Percentiles rank a stretch among this genome's conserved stretches.
Evolutionary conservation across 1,140 invertebrate genomes (phyloP).

Genomic region (Drosophila nasuta): DNA sequence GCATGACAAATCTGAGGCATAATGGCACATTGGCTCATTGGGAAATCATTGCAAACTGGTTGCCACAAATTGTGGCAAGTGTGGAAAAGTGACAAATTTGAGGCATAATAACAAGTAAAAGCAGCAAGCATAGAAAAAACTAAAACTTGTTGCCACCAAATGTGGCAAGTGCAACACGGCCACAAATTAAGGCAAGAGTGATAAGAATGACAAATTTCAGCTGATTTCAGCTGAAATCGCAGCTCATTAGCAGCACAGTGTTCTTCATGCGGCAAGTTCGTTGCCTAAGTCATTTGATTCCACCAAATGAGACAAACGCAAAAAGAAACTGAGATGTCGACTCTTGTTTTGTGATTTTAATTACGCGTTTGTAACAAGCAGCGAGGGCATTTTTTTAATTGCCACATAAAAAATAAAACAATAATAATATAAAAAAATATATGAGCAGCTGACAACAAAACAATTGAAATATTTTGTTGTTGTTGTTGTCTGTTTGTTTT

Average conservation of each 20-base stretch:
- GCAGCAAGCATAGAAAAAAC: background rate
- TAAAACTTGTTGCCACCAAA: constrained; percentile 13
- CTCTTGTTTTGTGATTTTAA: constrained; percentile 14
- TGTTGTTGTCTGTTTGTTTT: constrained; percentile 29
- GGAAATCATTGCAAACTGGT: background rate
- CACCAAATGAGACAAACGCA: background rate
- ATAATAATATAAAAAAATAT: constrained; percentile 1
- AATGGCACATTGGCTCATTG: background rate
- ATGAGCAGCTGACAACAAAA: constrained; percentile 8
- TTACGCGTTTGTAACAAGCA: constrained; percentile 25
- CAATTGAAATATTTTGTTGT: constrained; percentile 28
- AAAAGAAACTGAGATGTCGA: background rate
- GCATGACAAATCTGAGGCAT: background rate
- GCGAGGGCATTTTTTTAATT: constrained; percentile 57
- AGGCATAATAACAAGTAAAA: background rate
- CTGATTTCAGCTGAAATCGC: background rate
- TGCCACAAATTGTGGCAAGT: constrained; percentile 12
- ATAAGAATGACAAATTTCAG: constrained; percentile 14
- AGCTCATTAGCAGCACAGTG: constrained; percentile 1
- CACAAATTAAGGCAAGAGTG: constrained; percentile 2
- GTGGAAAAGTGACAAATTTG: constrained; percentile 1
- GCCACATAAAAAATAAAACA: constrained; percentile 43
- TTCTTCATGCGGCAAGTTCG: constrained; percentile 51
- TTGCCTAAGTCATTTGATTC: constrained; percentile 77
- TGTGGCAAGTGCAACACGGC: constrained; percentile 9